These are phyloP conservation scores for Panulirus ornatus DNA, from an alignment of 1,140 invertebrate genomes.

Conservation along the genomic window DNA sequence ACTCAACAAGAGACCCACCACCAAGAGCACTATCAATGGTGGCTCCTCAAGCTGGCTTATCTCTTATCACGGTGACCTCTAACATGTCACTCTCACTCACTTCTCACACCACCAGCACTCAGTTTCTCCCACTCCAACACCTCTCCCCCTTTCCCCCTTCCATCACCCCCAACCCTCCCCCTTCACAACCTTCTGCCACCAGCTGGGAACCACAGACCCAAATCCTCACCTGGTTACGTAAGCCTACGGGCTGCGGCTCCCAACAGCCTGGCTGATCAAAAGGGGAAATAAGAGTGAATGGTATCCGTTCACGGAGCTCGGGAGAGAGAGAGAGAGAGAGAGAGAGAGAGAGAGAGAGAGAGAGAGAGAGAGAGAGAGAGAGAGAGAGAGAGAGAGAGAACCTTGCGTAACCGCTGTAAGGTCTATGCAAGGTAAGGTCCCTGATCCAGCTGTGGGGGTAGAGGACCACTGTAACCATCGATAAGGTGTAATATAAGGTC, in stretches of 20 bases:
- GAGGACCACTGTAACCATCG: too few relatives aligned
- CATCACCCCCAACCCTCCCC: neutral
- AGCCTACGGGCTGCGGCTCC: too few relatives aligned
- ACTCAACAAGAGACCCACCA: neutral
- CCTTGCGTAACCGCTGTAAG: too few relatives aligned
- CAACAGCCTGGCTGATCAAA: too few relatives aligned
- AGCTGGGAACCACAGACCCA: too few relatives aligned
- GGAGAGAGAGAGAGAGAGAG: too few relatives aligned
- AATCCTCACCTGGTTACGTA: too few relatives aligned
- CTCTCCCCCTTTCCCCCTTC: neutral
- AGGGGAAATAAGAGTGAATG: too few relatives aligned
- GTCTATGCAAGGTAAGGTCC: too few relatives aligned
- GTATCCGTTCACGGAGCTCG: too few relatives aligned
- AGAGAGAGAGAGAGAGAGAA: neutral
- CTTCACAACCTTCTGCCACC: too few relatives aligned
- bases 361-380: slow-evolving; percentile 34
- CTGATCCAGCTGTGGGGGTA: neutral
- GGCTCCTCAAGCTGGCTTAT: neutral
- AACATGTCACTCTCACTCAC: neutral
- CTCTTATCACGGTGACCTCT: neutral
- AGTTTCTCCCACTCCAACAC: neutral
- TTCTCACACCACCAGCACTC: neutral
- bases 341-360: slow-evolving; percentile 39
- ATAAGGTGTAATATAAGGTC: too few relatives aligned
- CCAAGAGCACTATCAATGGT: neutral